Evolutionary conservation across 2,797 vertebrate species (phyloP).

Genomic region (Lagocephalus sceleratus): DNA sequence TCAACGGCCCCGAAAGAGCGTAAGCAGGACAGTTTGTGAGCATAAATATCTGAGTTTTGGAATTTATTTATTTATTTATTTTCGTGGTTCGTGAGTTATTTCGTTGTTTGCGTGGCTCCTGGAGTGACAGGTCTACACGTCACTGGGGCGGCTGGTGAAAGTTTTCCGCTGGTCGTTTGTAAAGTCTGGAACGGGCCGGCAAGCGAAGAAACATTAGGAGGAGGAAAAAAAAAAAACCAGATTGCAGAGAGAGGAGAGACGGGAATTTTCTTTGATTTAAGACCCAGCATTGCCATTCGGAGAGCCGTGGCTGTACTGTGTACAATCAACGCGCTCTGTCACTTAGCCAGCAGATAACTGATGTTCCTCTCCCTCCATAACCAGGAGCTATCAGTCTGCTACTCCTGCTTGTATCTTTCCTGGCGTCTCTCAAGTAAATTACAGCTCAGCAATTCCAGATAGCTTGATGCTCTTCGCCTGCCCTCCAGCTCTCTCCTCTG

Average conservation of each 20-base stretch:
- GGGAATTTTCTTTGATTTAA: slow-evolving; percentile 75
- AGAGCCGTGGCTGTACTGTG: slow-evolving; percentile 69
- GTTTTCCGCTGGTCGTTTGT: slow-evolving; percentile 44
- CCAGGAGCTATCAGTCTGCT: slow-evolving; percentile 76
- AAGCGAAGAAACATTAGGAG: neutral
- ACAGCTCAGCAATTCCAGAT: slow-evolving; percentile 69
- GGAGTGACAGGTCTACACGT: neutral
- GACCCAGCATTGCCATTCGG: slow-evolving; percentile 57
- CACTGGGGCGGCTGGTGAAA: slow-evolving; percentile 1
- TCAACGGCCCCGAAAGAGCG: slow-evolving; percentile 12
- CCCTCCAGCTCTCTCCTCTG: slow-evolving; percentile 47
- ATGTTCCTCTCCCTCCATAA: slow-evolving; percentile 77
- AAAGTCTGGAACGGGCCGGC: slow-evolving; percentile 56
- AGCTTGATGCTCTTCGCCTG: slow-evolving; percentile 59
- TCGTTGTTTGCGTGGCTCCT: neutral
- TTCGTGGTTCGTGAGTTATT: neutral
- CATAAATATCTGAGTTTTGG: neutral
- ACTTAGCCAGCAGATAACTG: slow-evolving; percentile 77
- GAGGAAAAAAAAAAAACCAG: slow-evolving; percentile 62
- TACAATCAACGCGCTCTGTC: slow-evolving; percentile 75
- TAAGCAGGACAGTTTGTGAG: neutral
- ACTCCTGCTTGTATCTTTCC: slow-evolving; percentile 71
- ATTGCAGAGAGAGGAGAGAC: slow-evolving; percentile 55
- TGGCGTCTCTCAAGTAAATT: slow-evolving; percentile 78
- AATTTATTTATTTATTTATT: too few species aligned